phyloP scores from a whole-genome alignment of 2,113 vertebrate genomes.

The Oceanites oceanicus region DNA sequence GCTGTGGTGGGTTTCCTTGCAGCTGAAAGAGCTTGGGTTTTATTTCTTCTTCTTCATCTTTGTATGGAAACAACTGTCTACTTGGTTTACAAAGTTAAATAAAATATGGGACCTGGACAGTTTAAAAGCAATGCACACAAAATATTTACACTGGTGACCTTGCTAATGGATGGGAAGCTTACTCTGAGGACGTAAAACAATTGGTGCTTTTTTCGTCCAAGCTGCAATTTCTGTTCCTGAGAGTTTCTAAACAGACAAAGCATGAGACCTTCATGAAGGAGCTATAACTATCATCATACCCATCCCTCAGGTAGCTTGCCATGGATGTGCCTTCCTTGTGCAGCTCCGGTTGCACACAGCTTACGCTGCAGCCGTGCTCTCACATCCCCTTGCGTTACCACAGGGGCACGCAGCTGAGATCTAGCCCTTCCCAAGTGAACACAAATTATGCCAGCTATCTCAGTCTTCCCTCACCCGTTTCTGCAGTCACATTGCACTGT shows the following conservation, averaged over 20 bases:
- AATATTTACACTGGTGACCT: neutral
- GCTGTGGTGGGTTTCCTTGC: neutral
- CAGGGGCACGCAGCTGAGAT: neutral
- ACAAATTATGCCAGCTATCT: neutral
- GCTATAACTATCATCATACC: neutral
- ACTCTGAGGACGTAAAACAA: neutral
- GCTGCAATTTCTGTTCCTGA: neutral
- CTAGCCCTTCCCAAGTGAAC: neutral
- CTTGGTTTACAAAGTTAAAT: neutral
- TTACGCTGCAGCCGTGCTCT: fast-evolving
- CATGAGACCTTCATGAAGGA: neutral
- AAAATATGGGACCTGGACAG: neutral
- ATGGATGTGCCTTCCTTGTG: fast-evolving
- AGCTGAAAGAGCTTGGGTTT: neutral
- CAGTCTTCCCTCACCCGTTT: neutral
- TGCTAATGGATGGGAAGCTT: neutral
- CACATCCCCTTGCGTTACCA: neutral
- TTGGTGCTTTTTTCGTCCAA: neutral
- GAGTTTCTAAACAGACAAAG: neutral
- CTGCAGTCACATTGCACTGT: neutral
- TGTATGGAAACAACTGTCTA: neutral
- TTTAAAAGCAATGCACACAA: neutral
- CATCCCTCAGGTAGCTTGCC: neutral
- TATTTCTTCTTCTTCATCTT: neutral
- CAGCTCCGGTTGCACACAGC: fast-evolving